These are phyloP conservation scores for Phymorhynchus buccinoides DNA, from an alignment of 1,140 invertebrate genomes.

Conservation along the genomic window DNA sequence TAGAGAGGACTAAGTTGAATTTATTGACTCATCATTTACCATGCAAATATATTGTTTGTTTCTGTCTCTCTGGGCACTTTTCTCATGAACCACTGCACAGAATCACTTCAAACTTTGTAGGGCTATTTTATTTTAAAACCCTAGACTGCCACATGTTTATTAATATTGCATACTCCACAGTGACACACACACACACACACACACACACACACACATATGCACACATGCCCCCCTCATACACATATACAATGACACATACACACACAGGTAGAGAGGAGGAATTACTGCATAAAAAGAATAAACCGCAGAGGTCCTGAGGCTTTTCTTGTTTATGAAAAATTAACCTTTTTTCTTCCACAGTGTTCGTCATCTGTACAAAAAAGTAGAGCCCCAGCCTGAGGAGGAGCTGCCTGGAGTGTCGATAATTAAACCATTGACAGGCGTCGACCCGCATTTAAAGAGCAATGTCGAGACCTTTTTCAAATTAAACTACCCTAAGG, in stretches of 20 bases:
- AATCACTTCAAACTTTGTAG: no score
- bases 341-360: conserved; percentile 66
- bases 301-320: not conserved
- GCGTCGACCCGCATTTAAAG: conserved; percentile 93
- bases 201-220: not conserved
- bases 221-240: not conserved
- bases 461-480: conserved; percentile 98
- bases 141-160: no score
- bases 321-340: not conserved
- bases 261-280: not conserved
- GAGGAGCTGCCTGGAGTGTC: conserved; percentile 91
- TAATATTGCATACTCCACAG: not conserved
- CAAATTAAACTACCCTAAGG: conserved; percentile 91
- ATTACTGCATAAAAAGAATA: not conserved
- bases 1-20: no score
- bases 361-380: conserved; percentile 76
- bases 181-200: not conserved
- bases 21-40: no score
- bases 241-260: not conserved
- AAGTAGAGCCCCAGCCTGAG: conserved; percentile 74
- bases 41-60: not conserved
- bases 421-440: conserved; percentile 96
- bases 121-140: no score
- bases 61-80: not conserved
- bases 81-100: no score